Evolutionary conservation across 2,113 vertebrate species (phyloP).

Genomic region (Gymnorhina tibicen): DNA sequence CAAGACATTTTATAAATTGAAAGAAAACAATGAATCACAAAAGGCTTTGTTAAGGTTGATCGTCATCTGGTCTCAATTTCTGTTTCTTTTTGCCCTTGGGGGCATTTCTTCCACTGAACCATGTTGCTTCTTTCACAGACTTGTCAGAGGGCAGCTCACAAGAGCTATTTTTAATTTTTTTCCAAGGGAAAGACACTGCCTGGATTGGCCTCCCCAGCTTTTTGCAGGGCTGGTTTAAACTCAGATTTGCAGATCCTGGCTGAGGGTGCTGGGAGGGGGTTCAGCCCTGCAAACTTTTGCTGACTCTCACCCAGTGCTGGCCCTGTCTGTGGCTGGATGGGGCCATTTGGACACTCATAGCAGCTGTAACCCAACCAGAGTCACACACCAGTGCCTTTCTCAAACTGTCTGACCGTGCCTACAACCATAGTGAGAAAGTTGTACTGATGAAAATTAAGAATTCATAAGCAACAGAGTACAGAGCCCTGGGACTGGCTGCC

Average conservation of each 20-base stretch:
- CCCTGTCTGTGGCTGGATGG: rapidly evolving
- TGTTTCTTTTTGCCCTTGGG: conserved; percentile 55
- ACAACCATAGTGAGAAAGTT: rapidly evolving
- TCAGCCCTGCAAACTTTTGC: background rate
- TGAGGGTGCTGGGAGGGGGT: background rate
- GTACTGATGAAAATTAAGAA: background rate
- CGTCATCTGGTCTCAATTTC: conserved; percentile 51
- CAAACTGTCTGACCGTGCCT: background rate
- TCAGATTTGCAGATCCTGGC: background rate
- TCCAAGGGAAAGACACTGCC: background rate
- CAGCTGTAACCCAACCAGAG: background rate
- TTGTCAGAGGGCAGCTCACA: background rate
- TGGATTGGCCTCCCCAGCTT: background rate
- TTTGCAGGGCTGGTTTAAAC: background rate
- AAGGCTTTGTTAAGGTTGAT: conserved; percentile 66
- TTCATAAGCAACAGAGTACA: background rate
- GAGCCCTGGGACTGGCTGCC: background rate
- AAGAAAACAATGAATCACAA: conserved; percentile 71
- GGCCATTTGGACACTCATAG: rapidly evolving
- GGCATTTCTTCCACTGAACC: conserved; percentile 34
- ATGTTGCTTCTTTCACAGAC: conserved; percentile 46
- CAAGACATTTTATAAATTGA: conserved; percentile 75
- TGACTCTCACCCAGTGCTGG: background rate
- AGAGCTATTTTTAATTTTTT: background rate
- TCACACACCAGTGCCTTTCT: background rate